Evolutionary conservation across 2,888 invertebrate genomes (phyloP).

Genomic region (Drosophila cognata): DNA sequence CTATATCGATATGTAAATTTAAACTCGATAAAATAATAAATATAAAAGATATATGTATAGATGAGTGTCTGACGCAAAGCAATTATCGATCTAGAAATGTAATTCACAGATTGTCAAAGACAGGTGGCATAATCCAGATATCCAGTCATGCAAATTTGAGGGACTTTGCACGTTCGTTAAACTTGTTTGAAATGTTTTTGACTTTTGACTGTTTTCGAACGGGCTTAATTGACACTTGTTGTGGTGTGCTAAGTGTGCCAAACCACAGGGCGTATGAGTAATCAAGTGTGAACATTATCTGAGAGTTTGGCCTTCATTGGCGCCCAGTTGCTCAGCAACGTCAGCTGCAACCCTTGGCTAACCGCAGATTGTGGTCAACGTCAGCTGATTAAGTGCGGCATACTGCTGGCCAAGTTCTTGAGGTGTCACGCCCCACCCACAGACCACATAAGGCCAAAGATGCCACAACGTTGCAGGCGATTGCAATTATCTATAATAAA

Average conservation of each 20-base stretch:
- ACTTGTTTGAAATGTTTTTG: conserved; percentile 15
- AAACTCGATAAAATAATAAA: no score
- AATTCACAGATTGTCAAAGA: not conserved
- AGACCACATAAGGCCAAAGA: conserved; percentile 3
- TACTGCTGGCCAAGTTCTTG: conserved; percentile 23
- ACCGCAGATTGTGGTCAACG: conserved; percentile 48
- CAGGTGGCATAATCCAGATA: not conserved
- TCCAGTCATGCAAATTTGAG: conserved; percentile 21
- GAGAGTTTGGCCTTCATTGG: conserved; percentile 11
- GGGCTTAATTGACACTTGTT: conserved; percentile 14
- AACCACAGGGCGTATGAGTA: conserved; percentile 61
- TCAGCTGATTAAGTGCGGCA: conserved; percentile 4
- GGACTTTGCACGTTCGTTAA: conserved; percentile 23
- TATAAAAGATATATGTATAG: no score
- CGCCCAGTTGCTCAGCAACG: not conserved
- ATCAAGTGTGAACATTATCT: conserved; percentile 29
- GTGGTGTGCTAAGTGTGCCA: not conserved
- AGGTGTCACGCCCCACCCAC: conserved; percentile 12
- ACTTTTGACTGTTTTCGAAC: conserved; percentile 10
- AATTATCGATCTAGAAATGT: not conserved
- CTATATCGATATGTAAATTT: no score
- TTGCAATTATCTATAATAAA: conserved; percentile 18
- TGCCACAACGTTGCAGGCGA: conserved; percentile 20
- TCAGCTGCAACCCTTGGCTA: conserved; percentile 20
- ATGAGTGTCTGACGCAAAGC: not conserved